These are phyloP conservation scores for Apamea sordens DNA, from an alignment of 2,888 invertebrate genomes.

Conservation along the genomic window DNA sequence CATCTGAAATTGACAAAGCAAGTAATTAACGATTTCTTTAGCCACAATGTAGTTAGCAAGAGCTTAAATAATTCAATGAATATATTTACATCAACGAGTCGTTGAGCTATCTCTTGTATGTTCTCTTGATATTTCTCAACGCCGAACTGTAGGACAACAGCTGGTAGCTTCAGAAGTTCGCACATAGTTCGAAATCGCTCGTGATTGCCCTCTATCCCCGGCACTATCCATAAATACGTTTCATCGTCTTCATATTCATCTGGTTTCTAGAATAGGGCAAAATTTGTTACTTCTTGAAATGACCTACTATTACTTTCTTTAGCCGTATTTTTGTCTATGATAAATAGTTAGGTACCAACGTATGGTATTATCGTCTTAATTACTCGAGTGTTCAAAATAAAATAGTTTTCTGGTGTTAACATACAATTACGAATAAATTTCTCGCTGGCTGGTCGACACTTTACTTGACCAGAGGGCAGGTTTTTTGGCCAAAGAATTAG, in stretches of 20 bases:
- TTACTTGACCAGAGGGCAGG: too few relatives aligned
- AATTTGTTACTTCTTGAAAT: background rate
- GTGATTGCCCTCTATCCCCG: slow-evolving; percentile 78
- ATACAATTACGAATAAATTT: background rate
- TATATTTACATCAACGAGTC: slow-evolving; percentile 9
- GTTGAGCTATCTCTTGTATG: slow-evolving; percentile 64
- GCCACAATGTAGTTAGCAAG: background rate
- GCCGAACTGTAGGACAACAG: slow-evolving; percentile 77
- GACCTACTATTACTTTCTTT: background rate
- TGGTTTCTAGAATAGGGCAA: background rate
- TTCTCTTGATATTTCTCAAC: slow-evolving; percentile 71
- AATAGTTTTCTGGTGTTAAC: background rate
- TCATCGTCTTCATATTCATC: slow-evolving; percentile 17
- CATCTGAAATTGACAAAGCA: background rate
- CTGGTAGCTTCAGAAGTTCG: slow-evolving; percentile 75
- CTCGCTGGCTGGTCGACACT: too few relatives aligned
- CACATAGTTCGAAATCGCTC: slow-evolving; percentile 71
- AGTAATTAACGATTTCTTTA: too few relatives aligned
- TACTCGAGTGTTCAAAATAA: background rate
- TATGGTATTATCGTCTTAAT: background rate
- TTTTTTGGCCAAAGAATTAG: too few relatives aligned
- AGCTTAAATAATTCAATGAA: background rate
- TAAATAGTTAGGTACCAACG: background rate
- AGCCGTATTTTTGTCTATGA: background rate
- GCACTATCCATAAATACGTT: slow-evolving; percentile 73